These are phyloP conservation scores for Penaeus indicus DNA, from an alignment of 1,140 invertebrate species.

Conservation along the genomic window DNA sequence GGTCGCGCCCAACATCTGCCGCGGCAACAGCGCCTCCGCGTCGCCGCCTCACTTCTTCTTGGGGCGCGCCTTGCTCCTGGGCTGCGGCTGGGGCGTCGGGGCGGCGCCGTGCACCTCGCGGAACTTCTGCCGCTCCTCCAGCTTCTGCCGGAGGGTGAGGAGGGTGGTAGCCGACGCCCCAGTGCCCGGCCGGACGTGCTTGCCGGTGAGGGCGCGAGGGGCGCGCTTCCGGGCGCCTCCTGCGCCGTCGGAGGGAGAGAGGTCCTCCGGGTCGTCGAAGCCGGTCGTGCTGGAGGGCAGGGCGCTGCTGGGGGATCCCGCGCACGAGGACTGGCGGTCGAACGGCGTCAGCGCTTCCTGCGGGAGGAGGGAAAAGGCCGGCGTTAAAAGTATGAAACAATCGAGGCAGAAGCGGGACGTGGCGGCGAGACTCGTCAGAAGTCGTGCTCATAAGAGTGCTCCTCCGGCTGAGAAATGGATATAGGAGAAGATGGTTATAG, in stretches of 20 bases:
- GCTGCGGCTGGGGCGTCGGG: constrained; percentile 28
- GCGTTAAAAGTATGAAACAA: not conserved
- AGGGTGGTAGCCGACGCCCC: constrained; percentile 72
- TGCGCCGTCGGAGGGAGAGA: constrained; percentile 15
- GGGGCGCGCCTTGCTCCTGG: constrained; percentile 19
- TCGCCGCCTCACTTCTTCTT: constrained; percentile 36
- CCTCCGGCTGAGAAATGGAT: too few relatives aligned
- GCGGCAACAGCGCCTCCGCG: too few relatives aligned
- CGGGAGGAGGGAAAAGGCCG: not conserved
- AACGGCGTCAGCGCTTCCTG: constrained; percentile 9
- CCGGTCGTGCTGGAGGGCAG: constrained; percentile 53
- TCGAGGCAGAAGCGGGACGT: not conserved
- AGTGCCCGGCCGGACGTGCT: constrained; percentile 73
- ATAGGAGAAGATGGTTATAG: too few relatives aligned
- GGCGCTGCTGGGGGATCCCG: constrained; percentile 27
- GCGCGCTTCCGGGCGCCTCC: constrained; percentile 69
- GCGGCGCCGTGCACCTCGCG: constrained; percentile 43
- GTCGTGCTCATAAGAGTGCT: too few relatives aligned
- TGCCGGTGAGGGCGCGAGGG: constrained; percentile 71
- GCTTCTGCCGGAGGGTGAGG: constrained; percentile 71
- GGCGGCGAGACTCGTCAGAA: too few relatives aligned
- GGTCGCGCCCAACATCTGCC: too few relatives aligned
- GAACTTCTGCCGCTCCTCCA: constrained; percentile 71
- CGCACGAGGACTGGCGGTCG: constrained; percentile 18
- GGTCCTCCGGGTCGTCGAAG: constrained; percentile 35